Percentiles rank a stretch among this genome's conserved stretches.
Conservation (phyloP, 2,113 vertebrate species). For the Cynoglossus semilaevis region DNA sequence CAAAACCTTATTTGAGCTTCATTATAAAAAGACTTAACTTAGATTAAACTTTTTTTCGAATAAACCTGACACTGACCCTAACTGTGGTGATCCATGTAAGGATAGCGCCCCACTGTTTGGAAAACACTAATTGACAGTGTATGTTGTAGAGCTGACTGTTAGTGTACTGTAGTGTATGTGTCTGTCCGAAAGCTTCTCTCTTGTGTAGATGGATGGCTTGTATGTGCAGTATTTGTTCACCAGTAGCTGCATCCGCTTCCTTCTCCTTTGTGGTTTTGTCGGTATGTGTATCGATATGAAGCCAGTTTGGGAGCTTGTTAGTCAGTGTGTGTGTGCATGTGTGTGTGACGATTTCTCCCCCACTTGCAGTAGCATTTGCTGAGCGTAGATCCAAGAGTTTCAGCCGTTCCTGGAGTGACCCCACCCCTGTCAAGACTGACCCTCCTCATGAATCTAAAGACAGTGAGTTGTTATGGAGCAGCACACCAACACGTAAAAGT, state of each 20-base stretch:
- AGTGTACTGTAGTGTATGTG: slow-evolving; percentile 14
- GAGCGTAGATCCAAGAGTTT: slow-evolving; percentile 98
- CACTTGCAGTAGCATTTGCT: slow-evolving; percentile 86
- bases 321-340: slow-evolving; percentile 4
- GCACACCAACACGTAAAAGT: slow-evolving; percentile 24
- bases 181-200: slow-evolving; percentile 9
- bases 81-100: too few species aligned
- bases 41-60: too few species aligned
- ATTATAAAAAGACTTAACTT: too few species aligned
- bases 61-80: too few species aligned
- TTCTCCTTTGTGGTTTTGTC: slow-evolving; percentile 41
- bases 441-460: slow-evolving; percentile 91
- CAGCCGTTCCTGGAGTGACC: slow-evolving; percentile 99
- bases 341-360: slow-evolving; percentile 70
- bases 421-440: slow-evolving; percentile 95
- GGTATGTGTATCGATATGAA: slow-evolving; percentile 16
- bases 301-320: slow-evolving; percentile 13
- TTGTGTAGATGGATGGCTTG: slow-evolving; percentile 19
- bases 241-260: slow-evolving; percentile 24
- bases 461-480: slow-evolving; percentile 84
- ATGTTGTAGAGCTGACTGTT: neutral
- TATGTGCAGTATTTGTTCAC: slow-evolving; percentile 25
- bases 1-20: too few species aligned
- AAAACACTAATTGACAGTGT: too few species aligned
- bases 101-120: too few species aligned